These are phyloP conservation scores for Verasper variegatus DNA, from an alignment of 2,113 vertebrate genomes.

Conservation along the genomic window DNA sequence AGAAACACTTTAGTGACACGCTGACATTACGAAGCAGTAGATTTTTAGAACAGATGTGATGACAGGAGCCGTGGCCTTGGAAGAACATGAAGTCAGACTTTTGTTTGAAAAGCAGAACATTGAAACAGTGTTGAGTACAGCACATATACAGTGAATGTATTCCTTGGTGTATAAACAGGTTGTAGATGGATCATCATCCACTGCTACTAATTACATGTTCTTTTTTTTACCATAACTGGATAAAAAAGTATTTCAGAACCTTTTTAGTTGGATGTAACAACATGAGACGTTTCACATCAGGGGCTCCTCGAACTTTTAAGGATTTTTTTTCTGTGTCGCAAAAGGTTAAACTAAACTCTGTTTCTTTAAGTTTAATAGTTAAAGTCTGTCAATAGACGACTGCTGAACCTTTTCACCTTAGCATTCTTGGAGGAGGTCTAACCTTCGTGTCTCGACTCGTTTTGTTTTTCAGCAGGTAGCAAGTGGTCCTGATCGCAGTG, in stretches of 20 bases:
- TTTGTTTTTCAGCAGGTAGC: conserved; percentile 64
- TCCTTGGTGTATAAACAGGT: no score
- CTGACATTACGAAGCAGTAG: conserved; percentile 2
- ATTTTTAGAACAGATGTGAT: conserved; percentile 18
- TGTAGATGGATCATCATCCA: no score
- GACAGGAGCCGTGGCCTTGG: neutral
- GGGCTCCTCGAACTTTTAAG: no score
- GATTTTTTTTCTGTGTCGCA: neutral
- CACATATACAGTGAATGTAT: neutral
- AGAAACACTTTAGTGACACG: neutral
- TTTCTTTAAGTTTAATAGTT: conserved; percentile 12
- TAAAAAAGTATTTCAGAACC: no score
- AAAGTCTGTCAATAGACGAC: conserved; percentile 9
- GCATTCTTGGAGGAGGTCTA: conserved; percentile 72
- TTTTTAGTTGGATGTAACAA: no score
- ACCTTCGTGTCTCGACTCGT: conserved; percentile 63
- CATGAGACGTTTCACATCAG: no score
- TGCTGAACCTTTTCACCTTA: conserved; percentile 53
- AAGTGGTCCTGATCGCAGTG: conserved; percentile 61
- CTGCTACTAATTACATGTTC: no score
- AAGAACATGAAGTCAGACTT: conserved; percentile 11
- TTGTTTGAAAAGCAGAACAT: conserved; percentile 10
- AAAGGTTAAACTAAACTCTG: neutral
- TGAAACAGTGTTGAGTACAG: no score
- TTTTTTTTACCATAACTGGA: no score